Evolutionary conservation across 92 coral and sea anemone species (phyloP).

Genomic region (Porites lobata): DNA sequence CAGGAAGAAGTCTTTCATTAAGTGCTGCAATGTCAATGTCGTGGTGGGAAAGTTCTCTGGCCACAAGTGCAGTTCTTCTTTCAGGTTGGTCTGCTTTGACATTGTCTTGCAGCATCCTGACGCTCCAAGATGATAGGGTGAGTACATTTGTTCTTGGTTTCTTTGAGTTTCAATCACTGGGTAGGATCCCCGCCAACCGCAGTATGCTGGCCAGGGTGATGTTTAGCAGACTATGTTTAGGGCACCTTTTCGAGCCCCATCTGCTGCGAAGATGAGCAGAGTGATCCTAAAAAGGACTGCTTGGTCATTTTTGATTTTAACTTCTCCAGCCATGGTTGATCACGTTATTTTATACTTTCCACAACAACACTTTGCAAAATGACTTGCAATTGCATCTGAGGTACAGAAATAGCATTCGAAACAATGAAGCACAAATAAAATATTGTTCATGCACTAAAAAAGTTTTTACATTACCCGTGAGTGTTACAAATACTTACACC

Average conservation of each 20-base stretch:
- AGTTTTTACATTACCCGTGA: too few relatives aligned
- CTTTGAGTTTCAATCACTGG: constrained; percentile 44
- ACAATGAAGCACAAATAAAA: too few relatives aligned
- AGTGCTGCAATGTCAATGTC: constrained; percentile 61
- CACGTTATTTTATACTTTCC: too few relatives aligned
- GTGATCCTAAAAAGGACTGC: constrained; percentile 78
- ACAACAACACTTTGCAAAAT: too few relatives aligned
- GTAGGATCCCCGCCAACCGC: constrained; percentile 66
- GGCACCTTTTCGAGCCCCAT: constrained; percentile 77
- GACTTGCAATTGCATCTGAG: too few relatives aligned
- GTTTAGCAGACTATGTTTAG: constrained; percentile 38
- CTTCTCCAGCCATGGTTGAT: too few relatives aligned
- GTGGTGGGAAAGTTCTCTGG: constrained; percentile 43
- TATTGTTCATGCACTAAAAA: too few relatives aligned
- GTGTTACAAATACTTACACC: too few relatives aligned
- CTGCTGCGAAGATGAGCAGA: constrained; percentile 68
- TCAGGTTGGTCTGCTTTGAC: constrained; percentile 43
- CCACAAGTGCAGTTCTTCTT: constrained; percentile 52
- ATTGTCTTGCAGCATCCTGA: constrained; percentile 53
- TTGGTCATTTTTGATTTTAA: constrained; percentile 29
- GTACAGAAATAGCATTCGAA: too few relatives aligned
- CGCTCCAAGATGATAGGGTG: constrained; percentile 58
- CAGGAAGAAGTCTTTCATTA: constrained; percentile 57
- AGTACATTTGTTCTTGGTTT: neutral
- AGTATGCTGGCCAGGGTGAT: constrained; percentile 53